Evolutionary conservation across 2,113 vertebrate genomes (phyloP), one percentile per base, ranked within the genome.

Genomic region (Pristiophorus japonicus): DNA sequence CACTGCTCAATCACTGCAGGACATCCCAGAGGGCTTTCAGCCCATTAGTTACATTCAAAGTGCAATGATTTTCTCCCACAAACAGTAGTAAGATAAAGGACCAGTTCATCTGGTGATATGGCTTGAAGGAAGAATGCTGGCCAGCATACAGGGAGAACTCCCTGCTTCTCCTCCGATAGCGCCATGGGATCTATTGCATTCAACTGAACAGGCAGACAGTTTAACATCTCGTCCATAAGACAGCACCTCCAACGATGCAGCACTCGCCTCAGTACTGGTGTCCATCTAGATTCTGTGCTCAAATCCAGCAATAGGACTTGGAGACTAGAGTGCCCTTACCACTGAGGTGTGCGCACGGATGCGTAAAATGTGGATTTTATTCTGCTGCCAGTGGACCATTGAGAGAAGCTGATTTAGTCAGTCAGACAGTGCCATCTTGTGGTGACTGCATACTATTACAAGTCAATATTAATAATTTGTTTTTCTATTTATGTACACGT

Each of bases 341-440:
- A 47, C 14, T 78, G 75, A n/a, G n/a, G 51, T 2, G 51, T 51
- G 51, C 51, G 51, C 4, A 4, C 51, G 4, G 1, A 4, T 4
- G 51, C 51, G 4, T 51, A 51, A 75, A 75, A 75, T 75, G 1
- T 75, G 59, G 59, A 6, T 59, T 59, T 59, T 59, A 59, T 59
- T 59, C 10, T 42, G n/a, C 42, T 75, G 42, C 78, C 78, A 42
- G 18, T 81, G 18, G 14, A 42, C 14, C 30, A 24, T 8, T 75
- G 30, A n/a, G 14, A 18, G 30, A 90, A 62, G 55, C 30, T 90
- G 87, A 90, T 45, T 85, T 45, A 47, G 42, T 22, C 42, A 4
- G 12, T 42, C 38, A 66, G 92, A 65, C 42, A 94, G 63, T 94
- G 92, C 92, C 92, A 94, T 94, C 92, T 38, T 94, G 20, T 94